phyloP scores from a whole-genome alignment of 2,797 vertebrate species.

The Galaxias olidus region DNA sequence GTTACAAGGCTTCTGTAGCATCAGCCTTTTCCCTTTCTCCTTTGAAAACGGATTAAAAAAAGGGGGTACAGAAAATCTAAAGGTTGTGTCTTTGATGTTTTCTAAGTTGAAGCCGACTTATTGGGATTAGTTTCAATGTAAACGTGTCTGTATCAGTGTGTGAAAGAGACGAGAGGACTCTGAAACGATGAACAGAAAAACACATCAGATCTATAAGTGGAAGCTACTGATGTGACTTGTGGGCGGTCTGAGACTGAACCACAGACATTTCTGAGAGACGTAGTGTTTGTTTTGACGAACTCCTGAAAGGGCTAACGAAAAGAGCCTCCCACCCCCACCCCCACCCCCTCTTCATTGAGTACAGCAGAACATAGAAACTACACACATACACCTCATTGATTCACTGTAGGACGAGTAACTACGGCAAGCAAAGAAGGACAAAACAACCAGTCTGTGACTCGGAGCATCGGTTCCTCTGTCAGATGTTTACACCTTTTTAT shows the following conservation, averaged over 20 bases:
- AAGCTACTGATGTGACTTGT: conserved; percentile 2
- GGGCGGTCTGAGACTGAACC: no score
- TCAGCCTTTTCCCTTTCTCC: conserved; percentile 27
- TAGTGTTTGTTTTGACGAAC: no score
- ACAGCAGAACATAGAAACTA: no score
- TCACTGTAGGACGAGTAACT: no score
- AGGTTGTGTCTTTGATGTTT: conserved; percentile 31
- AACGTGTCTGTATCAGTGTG: conserved; percentile 26
- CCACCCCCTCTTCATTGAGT: no score
- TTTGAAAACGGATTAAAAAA: conserved; percentile 27
- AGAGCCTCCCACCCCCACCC: neutral
- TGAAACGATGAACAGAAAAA: neutral
- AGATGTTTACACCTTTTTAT: neutral
- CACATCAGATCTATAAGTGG: conserved; percentile 18
- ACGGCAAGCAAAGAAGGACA: no score
- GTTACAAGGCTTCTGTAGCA: conserved; percentile 57
- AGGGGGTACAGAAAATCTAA: conserved; percentile 24
- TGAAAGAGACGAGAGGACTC: conserved; percentile 2
- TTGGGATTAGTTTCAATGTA: conserved; percentile 59
- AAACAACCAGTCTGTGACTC: neutral
- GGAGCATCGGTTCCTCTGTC: neutral
- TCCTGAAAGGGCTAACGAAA: conserved; percentile 63
- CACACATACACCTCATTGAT: no score
- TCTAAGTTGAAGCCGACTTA: conserved; percentile 36
- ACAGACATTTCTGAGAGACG: no score